These are phyloP conservation scores for Oreochromis grahami DNA, from an alignment of 2,797 vertebrate species.

Conservation along the genomic window DNA sequence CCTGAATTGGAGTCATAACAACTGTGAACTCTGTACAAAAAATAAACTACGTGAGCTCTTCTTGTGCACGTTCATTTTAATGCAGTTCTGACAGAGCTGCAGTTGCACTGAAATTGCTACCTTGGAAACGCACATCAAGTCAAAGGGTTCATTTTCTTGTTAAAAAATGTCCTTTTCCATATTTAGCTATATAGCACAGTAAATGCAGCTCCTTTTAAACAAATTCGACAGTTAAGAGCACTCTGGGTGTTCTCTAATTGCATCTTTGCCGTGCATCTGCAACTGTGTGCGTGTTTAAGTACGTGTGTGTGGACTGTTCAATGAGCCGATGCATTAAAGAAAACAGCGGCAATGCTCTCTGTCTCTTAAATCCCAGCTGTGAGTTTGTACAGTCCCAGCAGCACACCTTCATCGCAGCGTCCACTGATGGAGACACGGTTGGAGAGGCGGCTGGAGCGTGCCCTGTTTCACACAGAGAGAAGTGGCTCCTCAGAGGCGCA, in stretches of 20 bases:
- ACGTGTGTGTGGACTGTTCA: background rate
- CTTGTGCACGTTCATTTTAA: background rate
- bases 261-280: background rate
- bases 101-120: background rate
- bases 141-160: background rate
- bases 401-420: background rate
- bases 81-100: background rate
- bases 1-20: background rate
- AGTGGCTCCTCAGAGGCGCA: background rate
- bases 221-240: slow-evolving; percentile 6
- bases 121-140: background rate
- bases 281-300: background rate
- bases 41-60: background rate
- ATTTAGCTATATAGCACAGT: background rate
- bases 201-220: background rate
- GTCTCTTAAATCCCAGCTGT: background rate
- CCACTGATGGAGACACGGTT: background rate
- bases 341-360: background rate
- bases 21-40: background rate
- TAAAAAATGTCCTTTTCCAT: background rate
- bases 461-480: background rate
- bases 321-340: background rate
- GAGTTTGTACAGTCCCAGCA: background rate
- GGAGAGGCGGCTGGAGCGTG: background rate
- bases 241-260: background rate